Conservation (phyloP, 2,113 vertebrate species). For the Verasper variegatus region DNA sequence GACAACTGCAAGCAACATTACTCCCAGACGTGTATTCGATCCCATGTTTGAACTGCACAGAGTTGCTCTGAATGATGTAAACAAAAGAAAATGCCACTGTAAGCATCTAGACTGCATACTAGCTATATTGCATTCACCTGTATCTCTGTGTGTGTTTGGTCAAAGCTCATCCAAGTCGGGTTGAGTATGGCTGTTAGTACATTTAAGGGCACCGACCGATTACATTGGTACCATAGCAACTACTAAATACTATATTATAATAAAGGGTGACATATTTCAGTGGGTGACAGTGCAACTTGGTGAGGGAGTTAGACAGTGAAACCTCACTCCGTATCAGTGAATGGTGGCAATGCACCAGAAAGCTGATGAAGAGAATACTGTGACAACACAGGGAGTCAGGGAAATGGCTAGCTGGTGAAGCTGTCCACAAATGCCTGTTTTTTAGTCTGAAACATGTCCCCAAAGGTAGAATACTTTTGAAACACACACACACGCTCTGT, state of each 20-base stretch:
- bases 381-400: too few relatives aligned
- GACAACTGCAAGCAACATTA: neutral
- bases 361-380: too few relatives aligned
- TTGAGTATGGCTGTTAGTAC: neutral
- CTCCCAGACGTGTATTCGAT: neutral
- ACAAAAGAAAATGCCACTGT: neutral
- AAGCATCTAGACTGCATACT: neutral
- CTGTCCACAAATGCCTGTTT: neutral
- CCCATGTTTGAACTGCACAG: constrained; percentile 7
- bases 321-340: too few relatives aligned
- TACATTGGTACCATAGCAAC: neutral
- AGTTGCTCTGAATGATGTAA: constrained; percentile 4
- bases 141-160: neutral
- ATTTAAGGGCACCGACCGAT: neutral
- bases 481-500: too few relatives aligned
- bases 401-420: neutral
- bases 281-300: too few relatives aligned
- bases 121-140: neutral
- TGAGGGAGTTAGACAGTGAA: too few relatives aligned
- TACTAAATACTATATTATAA: neutral
- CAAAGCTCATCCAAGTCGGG: neutral
- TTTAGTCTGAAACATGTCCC: neutral
- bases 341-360: too few relatives aligned
- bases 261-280: neutral
- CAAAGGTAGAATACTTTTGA: neutral